Base-by-base conservation (phyloP, 2,113 vertebrate species). In the Chrysochloris asiatica region DNA sequence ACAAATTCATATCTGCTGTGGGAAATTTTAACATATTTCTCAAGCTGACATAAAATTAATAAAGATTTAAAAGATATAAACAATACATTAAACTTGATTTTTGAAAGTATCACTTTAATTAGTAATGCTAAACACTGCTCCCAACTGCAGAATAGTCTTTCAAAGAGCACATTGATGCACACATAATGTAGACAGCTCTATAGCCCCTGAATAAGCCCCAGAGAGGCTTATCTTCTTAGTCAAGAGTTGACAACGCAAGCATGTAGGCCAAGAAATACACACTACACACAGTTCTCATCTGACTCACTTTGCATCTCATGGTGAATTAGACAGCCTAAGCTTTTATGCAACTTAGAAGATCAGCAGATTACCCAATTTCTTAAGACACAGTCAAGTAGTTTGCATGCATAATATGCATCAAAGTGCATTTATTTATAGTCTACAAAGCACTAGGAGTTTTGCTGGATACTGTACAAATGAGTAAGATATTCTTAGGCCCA, bases 281-380 rank as follows among this genome's bases (percentile, higher is more conserved):
- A 69, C 54, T 75, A 38, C 41, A 56, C 13, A 12, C 47, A 30
- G 28, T n/a, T 45, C 67, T 72, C 17, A n/a, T 43, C 3, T 8
- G 17, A 13, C 16, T 61, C 43, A 33, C 24, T 75, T 48, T 48
- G 69, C 71, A 19, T 61, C 33, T 76, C 6, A 0, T 63, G 24
- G 36, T 3, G 22, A 47, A 52, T 63, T 16, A 91, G 59, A 50
- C 22, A 63, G 36, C 33, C 6, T 11, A n/a, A 24, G 24, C 9
- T 21, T 71, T 28, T 48, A 21, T 16, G 71, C 14, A 59, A 22
- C 45, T 89, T 89, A 54, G 69, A 86, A 86, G 45, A 83, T 86
- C 63, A 54, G 38, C 78, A 72, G 77, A 47, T 54, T 78, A 88
- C 72, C 56, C 48, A 48, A 10, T 84, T 85, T 85, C 89, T 85